Base-by-base conservation (phyloP, 2,888 invertebrate genomes). In the Dioctria linearis region DNA sequence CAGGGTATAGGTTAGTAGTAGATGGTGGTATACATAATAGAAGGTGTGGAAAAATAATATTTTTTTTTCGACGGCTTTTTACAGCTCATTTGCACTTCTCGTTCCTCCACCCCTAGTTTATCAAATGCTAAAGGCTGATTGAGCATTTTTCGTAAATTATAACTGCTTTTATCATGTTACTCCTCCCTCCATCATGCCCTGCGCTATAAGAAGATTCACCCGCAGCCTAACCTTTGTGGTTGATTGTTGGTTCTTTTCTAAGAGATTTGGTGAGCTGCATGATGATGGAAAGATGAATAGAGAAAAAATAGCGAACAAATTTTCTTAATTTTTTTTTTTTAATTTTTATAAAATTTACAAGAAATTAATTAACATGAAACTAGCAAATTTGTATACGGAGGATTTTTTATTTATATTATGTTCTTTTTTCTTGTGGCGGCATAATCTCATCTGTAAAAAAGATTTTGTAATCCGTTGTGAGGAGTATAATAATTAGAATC, bases 321-420 rank as follows among this genome's bases (percentile, higher is more conserved):
- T 65, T 65, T 25, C 25, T 25, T 25, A 25, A 25, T 25, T 25
- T 25, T 25, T 25, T n/a, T 25, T 25, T 25, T 25, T 25, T 25
- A 25, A 25, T 25, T 25, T 25, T 25, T 25, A 67, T 67, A 43
- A 54, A 71, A 71, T 71, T 37, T 39, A 71, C 49, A 71, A 71
- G 25, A 51, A 71, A 71, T 71, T 71, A 71, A 71, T 71, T 71
- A 71, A 71, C 71, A 71, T 71, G 40, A 51, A 49, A 25, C 49
- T 9, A n/a, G 54, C 71, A 39, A 54, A 25, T 25, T 25, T 25
- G 25, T 25, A 25, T 25, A 25, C 25, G 25, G 2, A 25, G 25
- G 2, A 25, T 25, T 25, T 25, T 25, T 25, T 25, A 1, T 25
- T 1, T 25, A 1, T 9, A 54, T 25, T 51, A 8, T 54, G 40